Percentiles rank a stretch among this genome's conserved stretches.
Conservation (phyloP, 2,888 invertebrate genomes). For the Rutpela maculata region DNA sequence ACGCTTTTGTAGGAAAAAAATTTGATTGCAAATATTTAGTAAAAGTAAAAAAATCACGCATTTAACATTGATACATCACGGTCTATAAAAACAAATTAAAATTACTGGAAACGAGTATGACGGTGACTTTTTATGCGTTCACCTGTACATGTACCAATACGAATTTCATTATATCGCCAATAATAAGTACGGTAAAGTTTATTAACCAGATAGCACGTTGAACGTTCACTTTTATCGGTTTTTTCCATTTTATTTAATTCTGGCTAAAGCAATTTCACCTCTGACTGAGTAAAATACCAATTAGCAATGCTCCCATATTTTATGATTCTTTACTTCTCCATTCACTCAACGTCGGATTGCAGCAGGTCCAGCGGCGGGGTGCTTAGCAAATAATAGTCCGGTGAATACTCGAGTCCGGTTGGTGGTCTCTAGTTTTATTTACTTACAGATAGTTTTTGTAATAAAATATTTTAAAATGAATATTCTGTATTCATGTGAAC, state of each 20-base stretch:
- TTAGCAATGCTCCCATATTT: neutral
- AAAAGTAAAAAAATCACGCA: neutral
- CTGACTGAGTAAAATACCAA: neutral
- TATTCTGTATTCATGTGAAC: too few species aligned
- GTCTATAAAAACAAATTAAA: slow-evolving; percentile 1
- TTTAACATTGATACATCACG: neutral
- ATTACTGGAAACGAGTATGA: neutral
- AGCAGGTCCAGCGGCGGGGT: neutral
- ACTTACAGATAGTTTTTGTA: too few species aligned
- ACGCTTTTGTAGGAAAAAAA: too few species aligned
- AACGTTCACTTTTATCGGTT: slow-evolving; percentile 16
- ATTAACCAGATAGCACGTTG: neutral
- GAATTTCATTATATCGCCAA: neutral
- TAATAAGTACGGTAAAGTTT: slow-evolving; percentile 8
- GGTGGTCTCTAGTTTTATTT: too few species aligned
- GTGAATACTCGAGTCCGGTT: too few species aligned
- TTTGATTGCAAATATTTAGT: neutral
- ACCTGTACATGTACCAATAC: neutral
- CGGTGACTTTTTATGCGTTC: neutral
- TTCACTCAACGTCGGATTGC: neutral
- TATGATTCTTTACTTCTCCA: neutral
- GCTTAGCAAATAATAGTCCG: too few species aligned
- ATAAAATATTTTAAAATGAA: too few species aligned
- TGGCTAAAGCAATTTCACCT: neutral
- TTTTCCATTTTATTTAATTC: slow-evolving; percentile 3